Base-by-base conservation (phyloP, 2,888 invertebrate genomes). In the Pheosia gnoma region DNA sequence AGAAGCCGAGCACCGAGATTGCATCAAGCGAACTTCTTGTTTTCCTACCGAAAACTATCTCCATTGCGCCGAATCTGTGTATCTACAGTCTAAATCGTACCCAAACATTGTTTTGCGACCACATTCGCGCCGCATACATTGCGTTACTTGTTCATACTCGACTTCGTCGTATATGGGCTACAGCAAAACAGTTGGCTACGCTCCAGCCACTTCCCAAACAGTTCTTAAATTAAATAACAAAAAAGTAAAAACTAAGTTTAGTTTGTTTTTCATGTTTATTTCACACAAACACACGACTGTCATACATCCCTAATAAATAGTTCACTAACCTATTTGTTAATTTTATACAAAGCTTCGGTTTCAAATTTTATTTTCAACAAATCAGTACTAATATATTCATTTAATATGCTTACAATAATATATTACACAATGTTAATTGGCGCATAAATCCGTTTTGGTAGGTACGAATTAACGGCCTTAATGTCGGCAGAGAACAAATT, bases 291-390 rank as follows among this genome's bases (percentile, higher is more conserved):
- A 85, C 85, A 85, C 86, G 78, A 81, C 88, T 85, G 81, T 82
- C 89, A 88, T 84, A 88, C 89, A 77, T 88, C 86, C 66, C 84
- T 87, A 83, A 85, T 85, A 85, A 83, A 84, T 83, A 74, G 70
- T 65, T 66, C 54, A 61, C 63, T 73, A 68, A 90, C 88, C 87
- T 95, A 95, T 84, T 94, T 94, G 85, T 94, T 93, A 81, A 96
- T 92, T 79, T 90, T 91, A 80, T 78, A 89, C 82, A 95, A 94
- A 79, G 91, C 89, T 85, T 95, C 89, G 74, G 94, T 94, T 89
- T 96, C 95, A 82, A 94, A 94, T 77, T 91, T 85, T 63, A 70
- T 90, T 70, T 87, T 74, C 67, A 71, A 76, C 68, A 73, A 77
- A 72, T 68, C 67, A 64, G 55, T 53, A 72, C 65, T 77, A 77